Percentiles rank a stretch among this genome's conserved stretches.
Evolutionary conservation across 2,888 invertebrate species (phyloP).

Genomic region (Epistrophe grossulariae): DNA sequence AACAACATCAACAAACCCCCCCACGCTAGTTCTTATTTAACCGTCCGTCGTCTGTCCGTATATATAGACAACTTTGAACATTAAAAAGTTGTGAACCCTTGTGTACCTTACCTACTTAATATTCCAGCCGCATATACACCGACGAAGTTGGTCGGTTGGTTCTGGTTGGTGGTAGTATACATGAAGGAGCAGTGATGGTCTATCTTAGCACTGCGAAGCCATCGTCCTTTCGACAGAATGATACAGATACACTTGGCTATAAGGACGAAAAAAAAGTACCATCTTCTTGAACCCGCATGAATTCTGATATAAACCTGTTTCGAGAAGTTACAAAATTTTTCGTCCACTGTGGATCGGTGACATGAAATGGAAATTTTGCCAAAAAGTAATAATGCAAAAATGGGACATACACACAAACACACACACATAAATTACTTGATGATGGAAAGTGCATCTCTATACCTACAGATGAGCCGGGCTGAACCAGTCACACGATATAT

Average conservation of each 20-base stretch:
- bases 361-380: slow-evolving; percentile 74
- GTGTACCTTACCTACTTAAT: slow-evolving; percentile 68
- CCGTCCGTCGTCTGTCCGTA: neutral
- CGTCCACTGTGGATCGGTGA: slow-evolving; percentile 44
- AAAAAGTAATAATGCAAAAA: slow-evolving; percentile 68
- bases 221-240: slow-evolving; percentile 44
- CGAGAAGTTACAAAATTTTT: slow-evolving; percentile 35
- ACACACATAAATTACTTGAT: neutral
- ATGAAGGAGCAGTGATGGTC: slow-evolving; percentile 6
- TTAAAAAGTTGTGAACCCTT: slow-evolving; percentile 72
- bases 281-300: slow-evolving; percentile 2
- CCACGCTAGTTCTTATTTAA: neutral
- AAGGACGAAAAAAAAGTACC: slow-evolving; percentile 20
- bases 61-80: slow-evolving; percentile 65
- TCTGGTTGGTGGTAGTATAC: neutral
- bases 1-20: neutral
- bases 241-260: slow-evolving; percentile 36
- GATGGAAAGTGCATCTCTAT: neutral
- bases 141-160: slow-evolving; percentile 52
- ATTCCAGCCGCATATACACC: slow-evolving; percentile 66
- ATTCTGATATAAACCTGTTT: slow-evolving; percentile 46
- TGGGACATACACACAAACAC: neutral
- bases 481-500: neutral
- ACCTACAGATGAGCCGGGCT: neutral
- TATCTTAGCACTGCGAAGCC: slow-evolving; percentile 24